Evolutionary conservation across 2,888 invertebrate genomes (phyloP).

Genomic region (Hirtodrosophila confusa): DNA sequence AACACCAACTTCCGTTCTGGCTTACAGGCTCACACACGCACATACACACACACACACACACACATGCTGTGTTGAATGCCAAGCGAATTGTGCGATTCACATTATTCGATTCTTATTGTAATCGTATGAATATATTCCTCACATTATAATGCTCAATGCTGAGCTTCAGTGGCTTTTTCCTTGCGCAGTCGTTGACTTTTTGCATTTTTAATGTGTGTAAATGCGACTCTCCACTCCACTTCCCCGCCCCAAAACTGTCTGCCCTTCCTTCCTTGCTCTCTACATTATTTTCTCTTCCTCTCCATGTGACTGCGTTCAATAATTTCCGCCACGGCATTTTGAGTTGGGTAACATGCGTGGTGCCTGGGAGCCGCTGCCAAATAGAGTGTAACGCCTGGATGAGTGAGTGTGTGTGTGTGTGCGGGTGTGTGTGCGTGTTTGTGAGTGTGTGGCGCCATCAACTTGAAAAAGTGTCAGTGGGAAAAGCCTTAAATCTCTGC

Average conservation of each 20-base stretch:
- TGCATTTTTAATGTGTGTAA: constrained; percentile 75
- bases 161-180: constrained; percentile 72
- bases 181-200: constrained; percentile 73
- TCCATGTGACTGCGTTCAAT: constrained; percentile 67
- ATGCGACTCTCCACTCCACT: constrained; percentile 22
- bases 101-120: constrained; percentile 78
- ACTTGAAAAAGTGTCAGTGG: constrained; percentile 71
- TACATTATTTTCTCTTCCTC: constrained; percentile 3
- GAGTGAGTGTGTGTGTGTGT: neutral
- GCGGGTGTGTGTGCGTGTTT: constrained; percentile 21
- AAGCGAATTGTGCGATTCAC: constrained; percentile 50
- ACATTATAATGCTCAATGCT: constrained; percentile 66
- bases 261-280: constrained; percentile 3
- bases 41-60: neutral
- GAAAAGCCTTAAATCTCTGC: constrained; percentile 73
- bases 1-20: constrained; percentile 47
- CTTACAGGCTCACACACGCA: constrained; percentile 13
- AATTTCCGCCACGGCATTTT: constrained; percentile 73
- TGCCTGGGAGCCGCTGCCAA: constrained; percentile 65
- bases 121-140: constrained; percentile 76
- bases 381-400: constrained; percentile 70
- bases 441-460: constrained; percentile 61
- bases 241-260: neutral
- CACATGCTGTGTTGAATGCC: constrained; percentile 24
- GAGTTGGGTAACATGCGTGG: constrained; percentile 68